Base-by-base conservation (phyloP, 2,797 vertebrate genomes). In the Graptemys geographica region DNA sequence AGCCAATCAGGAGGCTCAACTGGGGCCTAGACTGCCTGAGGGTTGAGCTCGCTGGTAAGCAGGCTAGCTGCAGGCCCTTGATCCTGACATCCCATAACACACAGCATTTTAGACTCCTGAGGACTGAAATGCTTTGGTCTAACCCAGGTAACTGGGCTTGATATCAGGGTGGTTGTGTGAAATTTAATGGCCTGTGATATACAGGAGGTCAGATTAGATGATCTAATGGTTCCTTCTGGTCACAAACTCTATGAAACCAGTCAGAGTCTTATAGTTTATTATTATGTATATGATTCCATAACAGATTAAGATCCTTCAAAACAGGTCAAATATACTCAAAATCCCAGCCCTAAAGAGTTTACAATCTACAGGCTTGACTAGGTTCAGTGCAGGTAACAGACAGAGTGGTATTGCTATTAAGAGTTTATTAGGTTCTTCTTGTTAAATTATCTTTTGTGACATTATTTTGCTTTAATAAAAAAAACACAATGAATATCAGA, bases 391-490 rank as follows among this genome's bases (percentile, higher is more conserved):
- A 78, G 37, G 23, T 74, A 41, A 41, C 9, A 72, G 72, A 47
- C 41, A 16, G 21, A 28, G 44, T 47, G 28, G 12, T 78, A 18
- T 31, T 78, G 74, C 11, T 31, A 27, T 49, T 78, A 78, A 78
- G 74, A 28, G 44, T 78, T 49, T 78, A 49, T 49, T 28, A 10
- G 15, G 47, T 4, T 15, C 74, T 85, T 80, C 44, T 83, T 80
- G 28, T 31, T 87, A 51, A 56, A 52, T 31, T 5, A 1, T 57
- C 79, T 90, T 84, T 90, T 79, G 86, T 89, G 72, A 28, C 82
- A 92, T 92, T 93, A 84, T 74, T 90, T 90, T 81, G 33, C 79
- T 95, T 87, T 65, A 92, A 84, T 84, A 79, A 83, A 92, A 92
- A 91, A 93, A 90, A 80, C 52, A 21, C 59, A 93, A 76, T 57